Evolutionary conservation across 2,888 invertebrate species (phyloP), one percentile per base, ranked within the genome.

Genomic region (Calameuta pallipes): DNA sequence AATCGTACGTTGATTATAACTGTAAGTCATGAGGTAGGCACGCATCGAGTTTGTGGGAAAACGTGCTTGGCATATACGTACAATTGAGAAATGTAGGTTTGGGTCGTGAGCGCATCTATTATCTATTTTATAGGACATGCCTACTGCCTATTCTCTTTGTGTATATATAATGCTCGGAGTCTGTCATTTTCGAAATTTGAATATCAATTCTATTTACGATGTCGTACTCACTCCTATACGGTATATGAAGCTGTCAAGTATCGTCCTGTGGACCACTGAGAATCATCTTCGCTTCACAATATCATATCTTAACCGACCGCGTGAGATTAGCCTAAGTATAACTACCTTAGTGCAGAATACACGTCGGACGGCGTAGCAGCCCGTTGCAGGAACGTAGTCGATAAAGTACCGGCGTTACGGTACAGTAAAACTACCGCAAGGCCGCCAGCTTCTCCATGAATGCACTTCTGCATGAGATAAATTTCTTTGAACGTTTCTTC

Each of bases 341-440:
- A 41, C 15, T 15, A 41, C 9, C 56, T 56, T 23, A 23, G 23
- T 56, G 56, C 23, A 56, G 56, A 56, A 56, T 56, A 9, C 23
- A 56, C 56, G 56, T 23, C 2, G 6, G 12, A 37, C 37, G 37
- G 15, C 4, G 15, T 15, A 15, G 15, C 41, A 41, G 56, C 23
- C 12, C 34, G 34, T 23, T 73, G 79, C 74, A 74, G 79, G 77
- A 84, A 84, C 82, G 83, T 79, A 85, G 85, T 83, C 88, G 83
- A 87, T 88, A 88, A 88, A 87, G 88, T 89, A 89, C 88, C 85
- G 87, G 85, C 89, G 86, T 89, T 90, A 89, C 90, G 89, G 90
- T 90, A 90, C 87, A 85, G 86, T 85, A 85, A 85, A 90, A 89
- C 88, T 89, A 90, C 90, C 89, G 89, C 89, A 90, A 89, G 87